Evolutionary conservation across 2,797 vertebrate genomes (phyloP), one percentile per base, ranked within the genome.

Genomic region (Sternarchorhynchus goeldii): DNA sequence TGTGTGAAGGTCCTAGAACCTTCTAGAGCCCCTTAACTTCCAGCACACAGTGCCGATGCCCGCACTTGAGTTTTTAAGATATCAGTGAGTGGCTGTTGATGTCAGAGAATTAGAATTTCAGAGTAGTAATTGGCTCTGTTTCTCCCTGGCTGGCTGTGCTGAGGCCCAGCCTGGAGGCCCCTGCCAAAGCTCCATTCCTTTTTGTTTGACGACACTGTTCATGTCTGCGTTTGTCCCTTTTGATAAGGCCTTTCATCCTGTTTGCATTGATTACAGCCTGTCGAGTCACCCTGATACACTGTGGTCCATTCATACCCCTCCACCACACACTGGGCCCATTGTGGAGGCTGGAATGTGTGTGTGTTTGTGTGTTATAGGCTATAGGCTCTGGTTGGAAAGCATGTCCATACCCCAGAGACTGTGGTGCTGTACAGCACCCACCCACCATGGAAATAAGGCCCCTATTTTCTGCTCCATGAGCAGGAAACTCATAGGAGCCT

Each of bases 241-340:
- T 92, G 90, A 92, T 91, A 88, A 91, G 83, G 81, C 78, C 90
- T 92, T 93, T 94, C 92, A 92, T 94, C 90, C 90, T 93, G 92
- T 92, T 93, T 93, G 92, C 90, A 91, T 91, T 94, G 92, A 94
- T 93, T 92, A 91, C 89, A 91, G 91, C 87, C 91, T 87, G 91
- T 91, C 87, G 86, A 92, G 91, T 91, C 91, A 91, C 92, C 88
- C 90, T 79, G 86, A 92, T 93, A 90, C 90, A 91, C 90, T 93
- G 88, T 88, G 89, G 85, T 78, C 81, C 74, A 81, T 93, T 94
- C 91, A 89, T 89, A 91, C 89, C 90, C 81, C 79, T 85, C 85
- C 90, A 88, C 80, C 81, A 91, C 90, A 93, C 92, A 93, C 89
- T 94, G 91, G 91, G 88, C 77, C 89, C 78, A 91, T 94, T 95